Conservation (phyloP, 2,797 vertebrate species). For the Gila robusta region DNA sequence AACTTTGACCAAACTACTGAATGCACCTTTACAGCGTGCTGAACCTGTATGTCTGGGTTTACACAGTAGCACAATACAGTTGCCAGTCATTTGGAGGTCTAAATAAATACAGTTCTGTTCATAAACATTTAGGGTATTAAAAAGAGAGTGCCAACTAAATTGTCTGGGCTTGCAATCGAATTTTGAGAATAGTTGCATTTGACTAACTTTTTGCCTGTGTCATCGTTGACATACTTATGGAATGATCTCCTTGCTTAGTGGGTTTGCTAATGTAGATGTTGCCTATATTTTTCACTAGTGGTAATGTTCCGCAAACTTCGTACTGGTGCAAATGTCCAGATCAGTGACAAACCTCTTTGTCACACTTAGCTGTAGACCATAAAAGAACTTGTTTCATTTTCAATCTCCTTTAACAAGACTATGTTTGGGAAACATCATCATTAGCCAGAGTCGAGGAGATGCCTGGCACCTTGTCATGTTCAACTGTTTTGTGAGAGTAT, state of each 20-base stretch:
- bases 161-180: background rate
- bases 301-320: background rate
- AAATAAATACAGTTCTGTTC: background rate
- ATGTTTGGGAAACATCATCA: conserved; percentile 39
- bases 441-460: conserved; percentile 42
- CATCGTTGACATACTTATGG: background rate
- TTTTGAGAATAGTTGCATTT: background rate
- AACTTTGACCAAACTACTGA: background rate
- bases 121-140: background rate
- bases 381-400: background rate
- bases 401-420: background rate
- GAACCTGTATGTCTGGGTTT: background rate
- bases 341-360: background rate
- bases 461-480: conserved; percentile 45
- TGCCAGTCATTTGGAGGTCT: background rate
- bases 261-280: background rate
- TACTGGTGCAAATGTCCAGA: background rate
- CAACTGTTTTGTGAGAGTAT: conserved; percentile 55
- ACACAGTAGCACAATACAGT: background rate
- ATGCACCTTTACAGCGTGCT: background rate
- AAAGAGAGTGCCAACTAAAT: background rate
- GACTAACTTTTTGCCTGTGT: background rate
- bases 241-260: background rate
- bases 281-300: background rate
- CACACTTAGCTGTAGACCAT: background rate